Evolutionary conservation across 2,797 vertebrate species (phyloP), one percentile per base, ranked within the genome.

Genomic region (Gallirallus australis): DNA sequence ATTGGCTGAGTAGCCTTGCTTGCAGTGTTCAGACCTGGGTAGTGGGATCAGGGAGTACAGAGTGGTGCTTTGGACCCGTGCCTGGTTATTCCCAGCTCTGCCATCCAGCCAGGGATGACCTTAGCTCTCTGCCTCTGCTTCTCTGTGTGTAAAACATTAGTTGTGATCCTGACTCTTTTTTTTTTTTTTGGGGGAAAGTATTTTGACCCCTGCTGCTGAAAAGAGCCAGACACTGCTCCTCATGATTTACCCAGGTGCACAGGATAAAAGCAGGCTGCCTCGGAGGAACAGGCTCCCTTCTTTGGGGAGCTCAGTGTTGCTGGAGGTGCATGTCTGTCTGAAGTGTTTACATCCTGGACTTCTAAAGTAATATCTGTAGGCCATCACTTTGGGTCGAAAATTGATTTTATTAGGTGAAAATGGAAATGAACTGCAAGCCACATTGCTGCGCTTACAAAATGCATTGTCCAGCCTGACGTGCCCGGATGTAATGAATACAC

Each of bases 341-440:
- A 78, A 94, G 94, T 95, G 90, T 97, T 96, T 94, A 93, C 94
- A 89, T 85, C 94, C 89, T 89, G 65, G 65, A 61, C 81, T 96
- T 92, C 88, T 94, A 85, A 97, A 94, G 90, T 86, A 83, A 91
- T 92, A 96, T 96, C 94, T 96, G 76, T 92, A 95, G 95, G 82
- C 91, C 88, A 96, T 94, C 94, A 93, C 95, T 94, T 95, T 54
- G 83, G 90, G 64, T 95, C 94, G 91, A 96, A 96, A 96, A 93
- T 95, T 89, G 91, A 96, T 97, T 97, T 97, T 97, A 97, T 97
- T 96, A 96, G 92, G 95, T 91, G 94, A 96, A 97, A 97, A 96
- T 80, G 90, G 96, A 97, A 96, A 94, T 73, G 86, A 96, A 96
- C 92, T 96, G 92, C 47, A 45, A 97, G 57, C 39, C 68, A 82